These are phyloP conservation scores for Kryphioiulus occultus DNA, from an alignment of 2,888 invertebrate genomes.

Conservation along the genomic window DNA sequence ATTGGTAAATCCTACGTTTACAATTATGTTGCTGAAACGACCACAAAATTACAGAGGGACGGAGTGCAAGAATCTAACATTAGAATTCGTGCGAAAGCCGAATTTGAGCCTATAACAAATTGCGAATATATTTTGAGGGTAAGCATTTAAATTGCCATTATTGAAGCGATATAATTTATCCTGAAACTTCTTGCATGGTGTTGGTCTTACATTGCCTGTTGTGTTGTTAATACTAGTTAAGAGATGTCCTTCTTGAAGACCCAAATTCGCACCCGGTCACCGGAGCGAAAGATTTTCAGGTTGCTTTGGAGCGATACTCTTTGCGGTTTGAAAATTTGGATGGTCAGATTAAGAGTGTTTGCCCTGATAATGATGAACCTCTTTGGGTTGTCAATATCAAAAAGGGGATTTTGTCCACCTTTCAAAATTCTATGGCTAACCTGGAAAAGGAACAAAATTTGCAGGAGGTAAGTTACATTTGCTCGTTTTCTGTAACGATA, in stretches of 20 bases:
- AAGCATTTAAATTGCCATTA: constrained; percentile 30
- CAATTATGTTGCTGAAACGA: constrained; percentile 57
- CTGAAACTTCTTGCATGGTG: background rate
- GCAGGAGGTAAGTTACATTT: constrained; percentile 74
- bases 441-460: constrained; percentile 80
- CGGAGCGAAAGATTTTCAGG: constrained; percentile 55
- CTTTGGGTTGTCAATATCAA: constrained; percentile 90
- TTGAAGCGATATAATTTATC: background rate
- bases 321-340: constrained; percentile 79
- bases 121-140: constrained; percentile 58
- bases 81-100: constrained; percentile 57
- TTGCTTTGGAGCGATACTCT: constrained; percentile 54
- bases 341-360: constrained; percentile 82
- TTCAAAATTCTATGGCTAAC: constrained; percentile 88
- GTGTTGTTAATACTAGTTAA: constrained; percentile 52
- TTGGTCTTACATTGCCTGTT: background rate
- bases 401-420: constrained; percentile 81
- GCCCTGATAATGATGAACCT: constrained; percentile 76
- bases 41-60: constrained; percentile 56
- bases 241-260: constrained; percentile 54
- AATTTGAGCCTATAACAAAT: constrained; percentile 56
- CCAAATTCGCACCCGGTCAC: constrained; percentile 52
- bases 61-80: constrained; percentile 56
- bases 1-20: constrained; percentile 57
- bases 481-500: too few species aligned